Evolutionary conservation across 2,797 vertebrate genomes (phyloP).

Genomic region (Gallinago solitaria): DNA sequence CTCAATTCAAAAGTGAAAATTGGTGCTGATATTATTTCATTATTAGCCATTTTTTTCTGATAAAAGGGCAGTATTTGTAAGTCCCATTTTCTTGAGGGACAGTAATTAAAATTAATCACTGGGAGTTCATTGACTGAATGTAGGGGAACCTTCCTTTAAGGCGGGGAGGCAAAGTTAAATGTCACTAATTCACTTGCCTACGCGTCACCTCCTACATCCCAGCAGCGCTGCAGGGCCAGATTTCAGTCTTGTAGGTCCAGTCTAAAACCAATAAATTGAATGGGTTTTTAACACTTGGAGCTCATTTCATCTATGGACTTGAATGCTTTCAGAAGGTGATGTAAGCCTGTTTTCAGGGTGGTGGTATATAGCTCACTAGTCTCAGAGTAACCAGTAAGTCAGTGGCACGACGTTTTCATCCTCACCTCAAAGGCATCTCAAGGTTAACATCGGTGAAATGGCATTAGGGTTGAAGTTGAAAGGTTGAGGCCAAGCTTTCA

Average conservation of each 20-base stretch:
- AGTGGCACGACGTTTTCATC: neutral
- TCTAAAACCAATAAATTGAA: neutral
- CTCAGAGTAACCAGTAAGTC: neutral
- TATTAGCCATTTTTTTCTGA: neutral
- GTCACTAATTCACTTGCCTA: neutral
- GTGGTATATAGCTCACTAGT: neutral
- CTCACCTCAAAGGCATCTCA: neutral
- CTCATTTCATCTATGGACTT: neutral
- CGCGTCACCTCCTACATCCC: neutral
- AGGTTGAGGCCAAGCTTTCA: neutral
- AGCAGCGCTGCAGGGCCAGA: neutral
- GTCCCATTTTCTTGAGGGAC: neutral
- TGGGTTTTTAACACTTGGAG: neutral
- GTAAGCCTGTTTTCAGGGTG: neutral
- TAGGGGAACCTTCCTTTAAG: neutral
- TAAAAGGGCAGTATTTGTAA: neutral
- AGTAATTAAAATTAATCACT: neutral
- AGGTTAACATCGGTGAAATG: neutral
- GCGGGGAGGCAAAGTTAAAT: neutral
- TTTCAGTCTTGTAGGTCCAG: neutral
- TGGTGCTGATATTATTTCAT: neutral
- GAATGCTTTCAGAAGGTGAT: neutral
- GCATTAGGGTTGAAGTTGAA: neutral
- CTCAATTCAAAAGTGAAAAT: neutral
- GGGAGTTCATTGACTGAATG: neutral